Conservation (phyloP, 30 jellyfish, hydroid and myxozoan genomes). For the Pseudorhiza aurosa region DNA sequence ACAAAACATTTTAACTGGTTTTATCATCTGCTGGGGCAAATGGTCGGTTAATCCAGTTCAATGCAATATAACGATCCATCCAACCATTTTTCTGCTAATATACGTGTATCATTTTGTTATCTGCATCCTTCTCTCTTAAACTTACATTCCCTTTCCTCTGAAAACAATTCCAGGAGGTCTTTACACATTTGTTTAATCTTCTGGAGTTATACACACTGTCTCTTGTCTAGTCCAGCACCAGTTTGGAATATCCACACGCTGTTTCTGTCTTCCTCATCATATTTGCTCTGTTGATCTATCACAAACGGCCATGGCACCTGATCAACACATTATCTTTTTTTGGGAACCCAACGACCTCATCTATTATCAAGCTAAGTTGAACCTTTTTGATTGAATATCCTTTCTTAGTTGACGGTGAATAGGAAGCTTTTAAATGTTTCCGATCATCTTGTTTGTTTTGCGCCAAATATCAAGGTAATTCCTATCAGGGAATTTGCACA, state of each 20-base stretch:
- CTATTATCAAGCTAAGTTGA: slow-evolving; percentile 5
- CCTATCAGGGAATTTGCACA: slow-evolving; percentile 11
- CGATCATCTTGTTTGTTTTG: slow-evolving; percentile 32
- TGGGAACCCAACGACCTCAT: slow-evolving; percentile 38
- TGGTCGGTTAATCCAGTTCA: slow-evolving; percentile 23
- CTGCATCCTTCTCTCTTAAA: slow-evolving; percentile 14
- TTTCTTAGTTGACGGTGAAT: slow-evolving; percentile 37
- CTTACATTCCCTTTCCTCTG: slow-evolving; percentile 46
- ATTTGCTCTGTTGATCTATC: slow-evolving; percentile 20
- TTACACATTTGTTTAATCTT: slow-evolving; percentile 20
- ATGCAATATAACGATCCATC: slow-evolving; percentile 35
- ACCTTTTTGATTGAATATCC: slow-evolving; percentile 19
- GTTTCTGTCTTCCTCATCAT: slow-evolving; percentile 41
- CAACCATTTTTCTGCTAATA: slow-evolving; percentile 37
- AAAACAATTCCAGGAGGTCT: slow-evolving; percentile 31
- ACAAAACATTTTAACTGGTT: slow-evolving; percentile 36
- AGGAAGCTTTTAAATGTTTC: slow-evolving; percentile 22
- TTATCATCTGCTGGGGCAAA: slow-evolving; percentile 52
- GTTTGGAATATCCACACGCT: slow-evolving; percentile 57
- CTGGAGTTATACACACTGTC: slow-evolving; percentile 43
- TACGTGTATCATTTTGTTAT: slow-evolving; percentile 18
- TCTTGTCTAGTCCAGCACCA: slow-evolving; percentile 48
- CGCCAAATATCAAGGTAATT: slow-evolving; percentile 25
- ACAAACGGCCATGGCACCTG: slow-evolving; percentile 57
- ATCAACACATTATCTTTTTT: too few relatives aligned